phyloP scores from a whole-genome alignment of 2,888 invertebrate species.

The Azorinus chamasolen region DNA sequence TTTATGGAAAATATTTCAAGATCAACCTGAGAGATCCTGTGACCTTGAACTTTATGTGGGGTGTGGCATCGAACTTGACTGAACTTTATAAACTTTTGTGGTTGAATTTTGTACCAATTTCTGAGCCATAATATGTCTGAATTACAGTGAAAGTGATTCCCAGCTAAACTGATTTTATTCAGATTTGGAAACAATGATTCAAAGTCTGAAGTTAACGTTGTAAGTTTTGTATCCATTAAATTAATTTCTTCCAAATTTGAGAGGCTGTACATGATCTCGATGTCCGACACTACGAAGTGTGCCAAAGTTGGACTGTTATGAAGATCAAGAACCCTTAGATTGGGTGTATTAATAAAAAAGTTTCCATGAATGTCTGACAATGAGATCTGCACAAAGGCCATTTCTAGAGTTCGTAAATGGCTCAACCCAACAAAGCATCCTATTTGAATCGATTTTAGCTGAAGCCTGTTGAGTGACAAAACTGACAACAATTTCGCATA shows the following conservation, averaged over 20 bases:
- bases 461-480: constrained; percentile 71
- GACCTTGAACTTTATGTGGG: constrained; percentile 62
- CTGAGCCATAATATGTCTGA: constrained; percentile 93
- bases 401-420: constrained; percentile 59
- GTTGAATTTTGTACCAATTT: constrained; percentile 80
- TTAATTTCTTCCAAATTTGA: constrained; percentile 64
- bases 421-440: constrained; percentile 69
- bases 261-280: constrained; percentile 55
- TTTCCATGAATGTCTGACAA: constrained; percentile 65
- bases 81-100: constrained; percentile 55
- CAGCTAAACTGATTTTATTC: constrained; percentile 89
- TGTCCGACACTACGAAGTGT: constrained; percentile 57
- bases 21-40: constrained; percentile 43
- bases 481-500: constrained; percentile 40
- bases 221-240: constrained; percentile 68
- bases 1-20: constrained; percentile 21
- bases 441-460: constrained; percentile 65
- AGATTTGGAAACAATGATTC: constrained; percentile 60
- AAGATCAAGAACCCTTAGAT: constrained; percentile 62
- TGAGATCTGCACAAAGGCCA: constrained; percentile 63
- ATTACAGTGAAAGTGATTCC: constrained; percentile 93
- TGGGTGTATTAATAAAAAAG: constrained; percentile 67
- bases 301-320: constrained; percentile 71
- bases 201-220: constrained; percentile 60
- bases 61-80: constrained; percentile 60